Percentiles rank a stretch among this genome's conserved stretches.
Conservation (phyloP, 2,797 vertebrate genomes). For the Gymnopithys bicolor region DNA sequence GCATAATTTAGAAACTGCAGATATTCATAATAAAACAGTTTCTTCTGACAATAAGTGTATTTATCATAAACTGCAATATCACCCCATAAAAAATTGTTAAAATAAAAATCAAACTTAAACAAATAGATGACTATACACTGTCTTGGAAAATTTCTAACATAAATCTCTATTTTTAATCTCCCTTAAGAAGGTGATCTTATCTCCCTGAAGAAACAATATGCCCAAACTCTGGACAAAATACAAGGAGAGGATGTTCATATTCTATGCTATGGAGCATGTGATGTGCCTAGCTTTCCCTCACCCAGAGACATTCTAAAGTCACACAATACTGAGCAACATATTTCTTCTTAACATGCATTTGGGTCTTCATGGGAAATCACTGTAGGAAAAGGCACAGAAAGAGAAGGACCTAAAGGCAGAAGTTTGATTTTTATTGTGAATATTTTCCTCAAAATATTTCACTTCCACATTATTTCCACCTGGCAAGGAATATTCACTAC, state of each 20-base stretch:
- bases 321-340: background rate
- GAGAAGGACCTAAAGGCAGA: background rate
- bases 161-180: background rate
- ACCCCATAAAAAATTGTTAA: background rate
- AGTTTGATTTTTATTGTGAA: background rate
- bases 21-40: background rate
- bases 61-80: background rate
- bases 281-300: background rate
- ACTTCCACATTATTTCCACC: background rate
- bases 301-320: background rate
- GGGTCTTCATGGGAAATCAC: background rate
- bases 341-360: background rate
- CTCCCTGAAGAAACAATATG: background rate
- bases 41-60: background rate
- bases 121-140: background rate
- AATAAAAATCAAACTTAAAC: background rate
- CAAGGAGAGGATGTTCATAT: background rate
- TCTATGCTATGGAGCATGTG: background rate
- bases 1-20: background rate
- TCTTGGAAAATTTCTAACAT: background rate
- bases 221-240: background rate
- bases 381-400: background rate
- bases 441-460: background rate
- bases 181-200: background rate
- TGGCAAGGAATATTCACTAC: background rate